Base-by-base conservation (phyloP, 2,797 vertebrate genomes). In the Mormyrus hasselquistii region DNA sequence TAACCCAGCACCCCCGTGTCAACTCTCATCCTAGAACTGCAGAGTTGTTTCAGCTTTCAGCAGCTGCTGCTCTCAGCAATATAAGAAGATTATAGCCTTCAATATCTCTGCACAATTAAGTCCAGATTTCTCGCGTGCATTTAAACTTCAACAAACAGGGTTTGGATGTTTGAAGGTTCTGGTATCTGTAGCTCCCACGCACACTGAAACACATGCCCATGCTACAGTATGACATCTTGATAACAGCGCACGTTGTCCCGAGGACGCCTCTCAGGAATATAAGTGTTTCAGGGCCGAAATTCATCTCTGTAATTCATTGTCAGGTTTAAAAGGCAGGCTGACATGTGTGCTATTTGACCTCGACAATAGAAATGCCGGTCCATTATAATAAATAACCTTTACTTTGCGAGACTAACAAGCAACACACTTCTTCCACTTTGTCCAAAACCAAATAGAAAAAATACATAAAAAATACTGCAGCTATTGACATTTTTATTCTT, bases 371-470 rank as follows among this genome's bases (percentile, higher is more conserved):
- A 83, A 73, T 88, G 5, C 89, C 69, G 41, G 50, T 91, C 90
- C 93, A 94, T 94, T 95, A 93, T 95, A 93, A 92, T 93, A 85
- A 94, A 92, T 93, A 85, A 94, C 93, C 93, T 95, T 94, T 94
- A 49, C 41, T n/a, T 12, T 49, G 94, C 93, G 88, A 94, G 92
- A 92, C 93, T 93, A 92, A 93, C 93, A 83, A 49, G 44, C 44
- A 47, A 49, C 16, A n/a, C 8, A 22, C 44, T 47, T 22, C 8
- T 82, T 44, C 14, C 38, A 76, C 34, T 76, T 19, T 76, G 19
- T 76, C 69, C 69, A 76, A 76, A 76, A 41, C 29, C 12, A 41
- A 6, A 5, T 76, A 34, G 34, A 38, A 41, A 29, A 41, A 76
- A 69, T 34, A 69, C 22, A 69, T 69, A 34, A 29, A 14, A 76